Conservation (phyloP, 2,888 invertebrate species). For the Thymelicus sylvestris region DNA sequence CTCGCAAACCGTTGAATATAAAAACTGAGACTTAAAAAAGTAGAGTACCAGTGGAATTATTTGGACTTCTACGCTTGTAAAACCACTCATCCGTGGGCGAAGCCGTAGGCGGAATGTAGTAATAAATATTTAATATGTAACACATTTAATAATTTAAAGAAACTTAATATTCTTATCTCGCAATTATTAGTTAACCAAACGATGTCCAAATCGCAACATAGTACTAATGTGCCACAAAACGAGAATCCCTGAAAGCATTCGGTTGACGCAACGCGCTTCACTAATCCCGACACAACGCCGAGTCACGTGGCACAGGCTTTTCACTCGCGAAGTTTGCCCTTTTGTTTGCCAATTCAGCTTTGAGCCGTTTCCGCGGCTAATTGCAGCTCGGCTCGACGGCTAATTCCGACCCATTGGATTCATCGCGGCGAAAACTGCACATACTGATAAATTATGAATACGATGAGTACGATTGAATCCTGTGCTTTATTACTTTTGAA, state of each 20-base stretch:
- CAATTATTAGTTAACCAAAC: no score
- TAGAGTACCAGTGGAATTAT: no score
- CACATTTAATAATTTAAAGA: no score
- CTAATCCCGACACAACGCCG: conserved; percentile 10
- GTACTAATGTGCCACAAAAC: background rate
- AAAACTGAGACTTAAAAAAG: no score
- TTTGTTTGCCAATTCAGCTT: conserved; percentile 11
- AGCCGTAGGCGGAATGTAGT: no score
- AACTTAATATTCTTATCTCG: no score
- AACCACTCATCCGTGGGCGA: no score
- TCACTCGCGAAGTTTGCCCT: conserved; percentile 12
- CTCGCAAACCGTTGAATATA: no score
- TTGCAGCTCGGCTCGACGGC: background rate
- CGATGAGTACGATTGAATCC: background rate
- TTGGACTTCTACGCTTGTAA: no score
- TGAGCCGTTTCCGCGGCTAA: conserved; percentile 5
- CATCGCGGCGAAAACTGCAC: conserved; percentile 1
- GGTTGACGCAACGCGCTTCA: background rate
- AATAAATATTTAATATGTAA: no score
- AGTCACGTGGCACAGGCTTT: background rate
- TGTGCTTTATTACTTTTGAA: background rate
- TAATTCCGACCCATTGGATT: conserved; percentile 3
- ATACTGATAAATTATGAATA: background rate
- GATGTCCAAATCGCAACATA: no score
- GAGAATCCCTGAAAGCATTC: background rate